These are phyloP conservation scores for Pseudomyrmex dendroicus DNA, from an alignment of 1,140 invertebrate genomes.

Conservation along the genomic window DNA sequence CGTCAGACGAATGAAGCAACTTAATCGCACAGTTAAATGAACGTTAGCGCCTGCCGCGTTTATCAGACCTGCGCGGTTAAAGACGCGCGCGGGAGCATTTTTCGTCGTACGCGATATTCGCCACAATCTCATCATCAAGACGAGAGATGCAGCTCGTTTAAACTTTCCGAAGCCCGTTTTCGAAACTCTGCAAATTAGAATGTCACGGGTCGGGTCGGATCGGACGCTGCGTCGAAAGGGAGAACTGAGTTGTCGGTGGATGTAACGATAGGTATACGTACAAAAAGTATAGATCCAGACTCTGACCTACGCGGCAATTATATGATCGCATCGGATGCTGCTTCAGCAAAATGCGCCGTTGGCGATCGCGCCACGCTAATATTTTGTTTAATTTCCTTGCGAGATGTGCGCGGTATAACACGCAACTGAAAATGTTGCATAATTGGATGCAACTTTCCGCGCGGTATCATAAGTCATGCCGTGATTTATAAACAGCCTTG, in stretches of 20 bases:
- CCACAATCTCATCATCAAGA: neutral
- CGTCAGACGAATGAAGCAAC: slow-evolving; percentile 3
- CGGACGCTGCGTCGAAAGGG: slow-evolving; percentile 27
- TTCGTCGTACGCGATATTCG: slow-evolving; percentile 1
- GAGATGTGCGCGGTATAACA: slow-evolving; percentile 1
- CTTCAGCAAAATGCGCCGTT: neutral
- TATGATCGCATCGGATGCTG: slow-evolving; percentile 57
- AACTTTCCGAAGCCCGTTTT: slow-evolving; percentile 46
- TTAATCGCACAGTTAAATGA: slow-evolving; percentile 38
- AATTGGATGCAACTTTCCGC: slow-evolving; percentile 42
- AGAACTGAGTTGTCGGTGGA: slow-evolving; percentile 54
- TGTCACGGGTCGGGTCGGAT: slow-evolving; percentile 46
- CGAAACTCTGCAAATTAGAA: slow-evolving; percentile 44
- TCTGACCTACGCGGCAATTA: slow-evolving; percentile 66
- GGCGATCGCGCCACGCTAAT: slow-evolving; percentile 23
- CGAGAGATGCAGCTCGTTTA: slow-evolving; percentile 8
- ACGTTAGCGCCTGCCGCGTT: slow-evolving; percentile 40
- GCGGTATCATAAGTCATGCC: slow-evolving; percentile 18
- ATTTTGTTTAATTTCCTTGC: slow-evolving; percentile 50
- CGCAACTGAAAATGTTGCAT: slow-evolving; percentile 27
- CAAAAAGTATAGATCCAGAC: slow-evolving; percentile 20
- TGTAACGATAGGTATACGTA: slow-evolving; percentile 51
- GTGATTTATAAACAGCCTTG: slow-evolving; percentile 42
- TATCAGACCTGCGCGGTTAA: neutral
- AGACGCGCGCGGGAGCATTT: slow-evolving; percentile 33